Conservation (phyloP, 2,888 invertebrate genomes). For the Gisinianus flammeolus region DNA sequence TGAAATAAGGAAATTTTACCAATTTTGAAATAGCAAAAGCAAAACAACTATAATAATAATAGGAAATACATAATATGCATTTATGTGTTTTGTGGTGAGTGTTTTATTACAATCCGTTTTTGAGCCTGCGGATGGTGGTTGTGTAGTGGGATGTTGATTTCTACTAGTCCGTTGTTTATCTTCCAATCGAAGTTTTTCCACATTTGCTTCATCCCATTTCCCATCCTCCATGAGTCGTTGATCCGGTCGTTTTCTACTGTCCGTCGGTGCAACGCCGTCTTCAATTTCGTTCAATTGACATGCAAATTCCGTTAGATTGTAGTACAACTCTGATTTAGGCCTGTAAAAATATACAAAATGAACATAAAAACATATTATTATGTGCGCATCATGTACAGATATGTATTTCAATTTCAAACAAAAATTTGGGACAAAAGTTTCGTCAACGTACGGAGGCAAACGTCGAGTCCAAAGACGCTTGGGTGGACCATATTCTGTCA, state of each 20-base stretch:
- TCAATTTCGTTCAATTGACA: slow-evolving; percentile 96
- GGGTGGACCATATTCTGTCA: slow-evolving; percentile 69
- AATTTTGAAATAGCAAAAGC: not conserved
- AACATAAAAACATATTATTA: not conserved
- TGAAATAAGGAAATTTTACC: not conserved
- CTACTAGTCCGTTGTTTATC: slow-evolving; percentile 81
- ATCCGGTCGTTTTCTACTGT: slow-evolving; percentile 90
- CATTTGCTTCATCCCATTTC: slow-evolving; percentile 87
- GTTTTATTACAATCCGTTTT: too few species aligned
- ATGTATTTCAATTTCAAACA: not conserved
- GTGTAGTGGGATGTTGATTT: not conserved
- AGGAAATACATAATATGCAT: not conserved
- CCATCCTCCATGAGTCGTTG: slow-evolving; percentile 97
- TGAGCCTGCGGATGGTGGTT: not conserved
- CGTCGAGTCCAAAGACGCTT: slow-evolving; percentile 84
- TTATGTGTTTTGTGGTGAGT: too few species aligned
- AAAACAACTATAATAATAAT: not conserved
- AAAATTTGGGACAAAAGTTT: not conserved
- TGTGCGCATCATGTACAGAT: not conserved
- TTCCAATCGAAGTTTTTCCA: slow-evolving; percentile 83
- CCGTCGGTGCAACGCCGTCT: slow-evolving; percentile 90
- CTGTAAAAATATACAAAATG: slow-evolving; percentile 61
- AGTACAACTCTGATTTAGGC: slow-evolving; percentile 74
- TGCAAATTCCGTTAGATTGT: slow-evolving; percentile 93
- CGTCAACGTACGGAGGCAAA: slow-evolving; percentile 69